A percentile compares a stretch with the other conserved stretches of the same genome.
These are phyloP conservation scores for Drosophila grimshawi DNA, from an alignment of 1,140 invertebrate genomes.

Conservation along the genomic window DNA sequence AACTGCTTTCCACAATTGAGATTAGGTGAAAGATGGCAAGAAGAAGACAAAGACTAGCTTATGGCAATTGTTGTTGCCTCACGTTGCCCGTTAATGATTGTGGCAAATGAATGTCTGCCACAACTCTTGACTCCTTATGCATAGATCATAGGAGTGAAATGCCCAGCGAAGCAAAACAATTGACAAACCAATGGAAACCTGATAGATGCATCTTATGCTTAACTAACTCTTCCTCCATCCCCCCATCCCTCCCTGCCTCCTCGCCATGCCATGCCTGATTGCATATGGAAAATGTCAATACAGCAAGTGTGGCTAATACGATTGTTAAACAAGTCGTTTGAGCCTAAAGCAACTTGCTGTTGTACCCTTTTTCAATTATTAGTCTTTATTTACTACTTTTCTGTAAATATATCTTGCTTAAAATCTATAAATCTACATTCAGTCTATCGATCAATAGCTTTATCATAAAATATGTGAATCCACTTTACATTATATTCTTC, in stretches of 20 bases:
- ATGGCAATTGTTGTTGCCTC: slow-evolving; percentile 37
- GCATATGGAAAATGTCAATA: slow-evolving; percentile 69
- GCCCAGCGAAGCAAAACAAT: slow-evolving; percentile 58
- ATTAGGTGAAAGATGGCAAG: not conserved
- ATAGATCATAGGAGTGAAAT: slow-evolving; percentile 75
- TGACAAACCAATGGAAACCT: slow-evolving; percentile 72
- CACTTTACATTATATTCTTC: too few relatives aligned
- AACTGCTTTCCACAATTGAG: slow-evolving; percentile 45
- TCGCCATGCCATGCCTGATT: slow-evolving; percentile 63
- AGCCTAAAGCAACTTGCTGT: not conserved
- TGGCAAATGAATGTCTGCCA: slow-evolving; percentile 39
- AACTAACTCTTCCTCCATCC: not conserved
- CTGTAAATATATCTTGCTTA: too few relatives aligned
- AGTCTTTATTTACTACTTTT: not conserved
- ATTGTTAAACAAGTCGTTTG: slow-evolving; percentile 15
- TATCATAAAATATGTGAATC: too few relatives aligned
- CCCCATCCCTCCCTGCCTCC: not conserved
- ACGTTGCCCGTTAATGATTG: slow-evolving; percentile 59
- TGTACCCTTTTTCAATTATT: slow-evolving; percentile 26
- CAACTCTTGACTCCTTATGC: slow-evolving; percentile 20
- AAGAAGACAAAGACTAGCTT: not conserved
- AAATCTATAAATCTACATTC: too few relatives aligned
- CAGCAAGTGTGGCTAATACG: slow-evolving; percentile 43
- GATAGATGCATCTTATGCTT: slow-evolving; percentile 45
- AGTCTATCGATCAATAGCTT: too few relatives aligned